These are phyloP conservation scores for Catharus minimus DNA, from an alignment of 2,113 vertebrate species.

Conservation along the genomic window DNA sequence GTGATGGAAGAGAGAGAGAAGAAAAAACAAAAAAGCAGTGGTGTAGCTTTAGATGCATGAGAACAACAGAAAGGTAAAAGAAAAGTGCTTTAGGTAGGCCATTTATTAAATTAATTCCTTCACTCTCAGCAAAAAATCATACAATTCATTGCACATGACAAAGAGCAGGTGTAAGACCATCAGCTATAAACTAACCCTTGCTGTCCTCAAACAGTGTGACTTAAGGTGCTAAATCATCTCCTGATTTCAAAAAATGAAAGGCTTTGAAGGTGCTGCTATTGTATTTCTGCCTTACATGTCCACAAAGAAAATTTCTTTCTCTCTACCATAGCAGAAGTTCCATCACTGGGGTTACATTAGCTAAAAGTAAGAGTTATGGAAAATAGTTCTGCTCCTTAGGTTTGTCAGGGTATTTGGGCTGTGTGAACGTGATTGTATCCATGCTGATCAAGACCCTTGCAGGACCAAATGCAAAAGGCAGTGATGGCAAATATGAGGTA, in stretches of 20 bases:
- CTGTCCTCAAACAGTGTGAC: neutral
- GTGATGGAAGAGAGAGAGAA: neutral
- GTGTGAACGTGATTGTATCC: neutral
- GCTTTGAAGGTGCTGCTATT: neutral
- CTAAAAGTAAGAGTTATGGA: neutral
- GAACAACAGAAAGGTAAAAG: neutral
- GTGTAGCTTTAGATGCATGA: neutral
- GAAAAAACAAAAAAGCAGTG: neutral
- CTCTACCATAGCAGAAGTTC: neutral
- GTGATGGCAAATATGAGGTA: neutral
- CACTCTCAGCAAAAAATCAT: neutral
- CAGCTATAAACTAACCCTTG: neutral
- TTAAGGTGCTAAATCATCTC: neutral
- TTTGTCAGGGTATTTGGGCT: neutral
- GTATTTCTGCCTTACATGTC: neutral
- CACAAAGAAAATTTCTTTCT: neutral
- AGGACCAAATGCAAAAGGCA: slow-evolving; percentile 2
- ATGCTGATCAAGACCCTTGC: neutral
- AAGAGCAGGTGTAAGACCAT: neutral
- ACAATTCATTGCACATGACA: neutral
- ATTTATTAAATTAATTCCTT: neutral
- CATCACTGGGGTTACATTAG: neutral
- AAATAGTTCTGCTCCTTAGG: neutral
- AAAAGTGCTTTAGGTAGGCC: neutral
- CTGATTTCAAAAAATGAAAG: neutral